These are phyloP conservation scores for Nezara viridula DNA, from an alignment of 2,888 invertebrate species.

Conservation along the genomic window DNA sequence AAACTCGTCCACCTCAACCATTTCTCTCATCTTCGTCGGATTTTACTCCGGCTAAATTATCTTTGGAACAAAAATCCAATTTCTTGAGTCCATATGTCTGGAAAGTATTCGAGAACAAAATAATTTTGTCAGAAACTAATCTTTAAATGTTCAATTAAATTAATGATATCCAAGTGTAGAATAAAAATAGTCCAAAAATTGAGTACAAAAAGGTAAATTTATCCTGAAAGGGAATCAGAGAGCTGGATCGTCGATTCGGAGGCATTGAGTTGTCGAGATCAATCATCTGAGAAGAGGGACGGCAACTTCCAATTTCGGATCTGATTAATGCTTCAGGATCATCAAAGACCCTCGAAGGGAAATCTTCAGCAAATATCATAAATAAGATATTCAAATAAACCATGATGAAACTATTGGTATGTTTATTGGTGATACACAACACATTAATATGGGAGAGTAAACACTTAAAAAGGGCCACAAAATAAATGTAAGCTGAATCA, in stretches of 20 bases:
- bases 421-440: too few relatives aligned
- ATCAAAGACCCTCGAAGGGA: not conserved
- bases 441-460: too few relatives aligned
- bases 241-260: not conserved
- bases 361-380: not conserved
- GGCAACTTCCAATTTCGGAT: not conserved
- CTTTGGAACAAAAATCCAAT: not conserved
- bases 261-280: not conserved
- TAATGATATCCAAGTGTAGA: too few relatives aligned
- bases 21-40: not conserved
- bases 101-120: too few relatives aligned
- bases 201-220: not conserved
- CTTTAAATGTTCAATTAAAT: too few relatives aligned
- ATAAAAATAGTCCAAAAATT: not conserved
- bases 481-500: too few relatives aligned
- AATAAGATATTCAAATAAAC: too few relatives aligned
- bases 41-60: not conserved
- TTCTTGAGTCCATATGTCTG: too few relatives aligned
- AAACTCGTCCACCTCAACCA: not conserved
- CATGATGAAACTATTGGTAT: too few relatives aligned
- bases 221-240: not conserved
- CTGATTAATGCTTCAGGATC: not conserved
- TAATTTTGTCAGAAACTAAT: too few relatives aligned
- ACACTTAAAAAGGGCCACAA: too few relatives aligned
- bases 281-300: not conserved